phyloP scores from a whole-genome alignment of 2,888 invertebrate genomes.

The Exephanes ischioxanthus region DNA sequence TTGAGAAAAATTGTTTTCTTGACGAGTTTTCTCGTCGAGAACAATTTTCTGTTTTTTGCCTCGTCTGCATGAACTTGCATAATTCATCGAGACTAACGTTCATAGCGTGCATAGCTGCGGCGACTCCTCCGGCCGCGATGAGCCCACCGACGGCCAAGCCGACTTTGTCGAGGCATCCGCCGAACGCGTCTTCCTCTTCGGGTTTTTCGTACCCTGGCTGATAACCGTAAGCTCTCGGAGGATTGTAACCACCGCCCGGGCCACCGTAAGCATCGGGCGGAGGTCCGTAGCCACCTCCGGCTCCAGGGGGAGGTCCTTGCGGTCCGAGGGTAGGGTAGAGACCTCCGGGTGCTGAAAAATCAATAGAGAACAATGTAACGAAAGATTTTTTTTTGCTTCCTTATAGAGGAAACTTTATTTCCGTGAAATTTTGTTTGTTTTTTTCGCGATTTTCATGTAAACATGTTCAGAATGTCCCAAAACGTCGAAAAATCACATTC shows the following conservation, averaged over 20 bases:
- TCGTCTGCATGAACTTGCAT: background rate
- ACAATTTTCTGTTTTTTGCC: background rate
- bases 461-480: too few relatives aligned
- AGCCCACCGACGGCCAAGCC: slow-evolving; percentile 82
- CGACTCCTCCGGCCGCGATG: slow-evolving; percentile 83
- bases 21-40: background rate
- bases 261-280: slow-evolving; percentile 73
- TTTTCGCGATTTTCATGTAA: too few relatives aligned
- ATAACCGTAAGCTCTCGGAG: slow-evolving; percentile 74
- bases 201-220: slow-evolving; percentile 77
- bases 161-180: slow-evolving; percentile 81
- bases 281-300: slow-evolving; percentile 74
- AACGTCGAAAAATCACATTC: too few relatives aligned
- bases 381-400: background rate
- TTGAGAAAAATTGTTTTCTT: background rate
- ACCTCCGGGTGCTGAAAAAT: slow-evolving; percentile 79
- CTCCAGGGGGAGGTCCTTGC: slow-evolving; percentile 67
- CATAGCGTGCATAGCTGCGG: slow-evolving; percentile 81
- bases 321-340: slow-evolving; percentile 80
- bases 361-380: background rate
- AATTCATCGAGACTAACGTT: slow-evolving; percentile 73
- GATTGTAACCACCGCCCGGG: slow-evolving; percentile 70
- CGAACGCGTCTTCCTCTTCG: slow-evolving; percentile 78
- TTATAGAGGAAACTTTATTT: too few relatives aligned
- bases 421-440: background rate